phyloP scores from a whole-genome alignment of 2,797 vertebrate genomes.

The Podargus strigoides region DNA sequence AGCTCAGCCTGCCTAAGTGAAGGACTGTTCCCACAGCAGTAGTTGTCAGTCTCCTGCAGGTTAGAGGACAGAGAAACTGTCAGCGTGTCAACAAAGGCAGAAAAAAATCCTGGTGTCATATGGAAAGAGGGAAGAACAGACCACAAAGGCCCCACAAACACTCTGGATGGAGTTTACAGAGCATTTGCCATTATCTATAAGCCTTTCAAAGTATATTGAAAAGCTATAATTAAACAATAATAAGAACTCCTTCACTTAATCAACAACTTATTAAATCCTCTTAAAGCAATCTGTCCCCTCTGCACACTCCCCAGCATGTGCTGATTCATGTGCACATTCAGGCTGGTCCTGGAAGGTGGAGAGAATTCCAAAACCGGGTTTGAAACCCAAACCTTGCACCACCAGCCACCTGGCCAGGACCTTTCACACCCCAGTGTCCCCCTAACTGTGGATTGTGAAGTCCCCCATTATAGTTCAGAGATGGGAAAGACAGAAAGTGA shows the following conservation, averaged over 20 bases:
- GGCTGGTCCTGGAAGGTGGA: background rate
- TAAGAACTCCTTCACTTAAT: background rate
- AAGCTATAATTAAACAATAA: background rate
- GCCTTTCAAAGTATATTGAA: background rate
- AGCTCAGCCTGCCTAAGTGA: background rate
- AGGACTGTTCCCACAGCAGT: background rate
- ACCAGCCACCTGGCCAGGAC: background rate
- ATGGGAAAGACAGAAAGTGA: background rate
- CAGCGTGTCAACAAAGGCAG: background rate
- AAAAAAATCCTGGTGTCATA: background rate
- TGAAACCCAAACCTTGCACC: background rate
- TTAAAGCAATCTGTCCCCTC: background rate
- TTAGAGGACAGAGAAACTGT: background rate
- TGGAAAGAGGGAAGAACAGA: background rate
- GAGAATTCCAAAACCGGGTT: background rate
- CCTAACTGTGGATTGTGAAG: background rate
- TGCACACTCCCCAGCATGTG: accelerated
- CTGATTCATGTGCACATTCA: background rate
- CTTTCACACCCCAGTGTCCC: background rate
- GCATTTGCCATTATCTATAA: background rate
- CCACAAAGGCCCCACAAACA: background rate
- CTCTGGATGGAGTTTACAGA: background rate
- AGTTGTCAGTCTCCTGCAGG: constrained; percentile 20
- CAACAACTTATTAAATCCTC: background rate
- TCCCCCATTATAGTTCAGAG: background rate